Percentiles rank a stretch among this genome's conserved stretches.
phyloP scores from a whole-genome alignment of 2,888 invertebrate genomes.

The Hydropsyche betteni region DNA sequence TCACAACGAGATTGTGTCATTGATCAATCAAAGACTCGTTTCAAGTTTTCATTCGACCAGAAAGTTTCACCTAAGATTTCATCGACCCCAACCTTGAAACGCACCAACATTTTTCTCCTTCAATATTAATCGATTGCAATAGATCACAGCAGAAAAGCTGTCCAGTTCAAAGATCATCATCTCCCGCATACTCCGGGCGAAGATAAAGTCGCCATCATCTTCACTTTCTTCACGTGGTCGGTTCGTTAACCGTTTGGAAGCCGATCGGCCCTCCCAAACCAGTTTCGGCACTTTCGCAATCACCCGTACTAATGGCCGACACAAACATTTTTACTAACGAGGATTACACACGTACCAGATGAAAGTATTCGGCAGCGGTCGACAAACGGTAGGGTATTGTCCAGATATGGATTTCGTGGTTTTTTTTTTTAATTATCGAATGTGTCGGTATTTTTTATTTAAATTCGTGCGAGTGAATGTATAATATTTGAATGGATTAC shows the following conservation, averaged over 20 bases:
- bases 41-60: too few species aligned
- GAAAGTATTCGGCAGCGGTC: background rate
- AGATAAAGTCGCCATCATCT: background rate
- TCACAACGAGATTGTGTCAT: background rate
- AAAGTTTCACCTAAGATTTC: too few species aligned
- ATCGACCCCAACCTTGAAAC: too few species aligned
- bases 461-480: background rate
- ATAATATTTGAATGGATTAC: background rate
- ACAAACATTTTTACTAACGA: slow-evolving; percentile 19
- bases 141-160: background rate
- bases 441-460: too few species aligned
- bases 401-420: too few species aligned
- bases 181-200: background rate
- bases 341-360: slow-evolving; percentile 1
- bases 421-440: too few species aligned
- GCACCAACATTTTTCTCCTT: too few species aligned
- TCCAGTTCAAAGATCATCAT: background rate
- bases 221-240: slow-evolving; percentile 4
- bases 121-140: too few species aligned
- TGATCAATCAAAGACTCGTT: too few species aligned
- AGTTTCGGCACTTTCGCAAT: slow-evolving; percentile 39
- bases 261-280: slow-evolving; percentile 9
- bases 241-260: slow-evolving; percentile 4
- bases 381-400: too few species aligned
- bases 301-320: slow-evolving; percentile 6